Evolutionary conservation across 2,113 vertebrate genomes (phyloP), one percentile per base, ranked within the genome.

Genomic region (Pampusana beccarii): DNA sequence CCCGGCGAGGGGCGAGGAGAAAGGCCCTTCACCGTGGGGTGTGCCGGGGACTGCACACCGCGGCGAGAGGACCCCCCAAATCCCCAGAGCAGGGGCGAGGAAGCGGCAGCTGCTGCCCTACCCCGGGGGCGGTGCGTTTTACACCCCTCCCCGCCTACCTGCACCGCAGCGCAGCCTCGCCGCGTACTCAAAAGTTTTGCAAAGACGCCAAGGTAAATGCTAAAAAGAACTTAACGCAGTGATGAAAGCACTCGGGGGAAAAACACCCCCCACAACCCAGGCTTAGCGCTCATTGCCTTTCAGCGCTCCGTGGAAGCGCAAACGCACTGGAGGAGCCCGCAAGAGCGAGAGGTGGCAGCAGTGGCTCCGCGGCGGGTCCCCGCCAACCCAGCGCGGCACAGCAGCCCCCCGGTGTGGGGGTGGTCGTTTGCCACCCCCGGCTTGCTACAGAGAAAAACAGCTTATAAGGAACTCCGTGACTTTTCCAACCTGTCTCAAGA

Each of bases 151-250:
- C 36, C 51, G 25, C 60, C n/a, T 4, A 57, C 16, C 16, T 7
- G 28, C 60, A 6, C 3, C 17, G 31, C 46, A 11, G 3, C 20
- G 28, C 70, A 10, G 36, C 36, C 42, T 25, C 38, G 14, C 38
- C 48, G 17, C 16, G 13, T 8, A 6, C 44, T 17, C n/a, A 2
- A 46, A 50, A 86, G 58, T 93, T 93, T 77, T 34, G 62, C 34
- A 15, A 40, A 62, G 50, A 13, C 4, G 5, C 44, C 20, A 29
- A 57, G 46, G n/a, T 38, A 17, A 48, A 92, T 6, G 2, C 9
- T 16, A 13, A 10, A 34, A 50, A 24, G n/a, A 21, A 11, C 25
- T 13, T 8, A 46, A 46, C 0, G 11, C 57, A 3, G 8, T 0
- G 61, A 28, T 29, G 25, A 54, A 31, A 46, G 25, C 16, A 26